These are phyloP conservation scores for Phania funesta DNA, from an alignment of 2,888 invertebrate species.

Conservation along the genomic window DNA sequence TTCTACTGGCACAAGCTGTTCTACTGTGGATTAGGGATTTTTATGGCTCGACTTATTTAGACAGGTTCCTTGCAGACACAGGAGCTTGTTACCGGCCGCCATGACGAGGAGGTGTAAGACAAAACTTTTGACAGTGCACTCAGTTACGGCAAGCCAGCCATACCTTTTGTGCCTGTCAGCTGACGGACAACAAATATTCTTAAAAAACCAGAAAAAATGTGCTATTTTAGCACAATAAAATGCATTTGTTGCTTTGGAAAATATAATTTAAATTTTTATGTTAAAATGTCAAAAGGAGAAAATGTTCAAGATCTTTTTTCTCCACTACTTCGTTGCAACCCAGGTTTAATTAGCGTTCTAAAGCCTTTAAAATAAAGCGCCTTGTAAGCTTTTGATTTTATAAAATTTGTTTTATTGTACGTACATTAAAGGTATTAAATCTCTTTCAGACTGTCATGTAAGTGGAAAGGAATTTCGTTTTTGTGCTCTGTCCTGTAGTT, in stretches of 20 bases:
- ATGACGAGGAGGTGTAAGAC: too few species aligned
- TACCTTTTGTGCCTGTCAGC: too few species aligned
- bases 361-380: conserved; percentile 51
- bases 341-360: conserved; percentile 60
- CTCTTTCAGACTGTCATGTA: conserved; percentile 63
- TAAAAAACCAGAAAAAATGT: too few species aligned
- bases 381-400: conserved; percentile 46
- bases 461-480: conserved; percentile 48
- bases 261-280: neutral
- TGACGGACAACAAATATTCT: too few species aligned
- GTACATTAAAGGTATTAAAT: conserved; percentile 65
- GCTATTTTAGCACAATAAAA: too few species aligned
- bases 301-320: neutral
- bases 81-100: too few species aligned
- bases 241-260: neutral
- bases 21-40: too few species aligned
- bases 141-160: too few species aligned
- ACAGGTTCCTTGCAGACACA: too few species aligned
- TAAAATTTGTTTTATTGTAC: conserved; percentile 14
- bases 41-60: too few species aligned
- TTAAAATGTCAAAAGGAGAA: neutral
- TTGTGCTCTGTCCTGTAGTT: conserved; percentile 9
- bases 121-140: too few species aligned
- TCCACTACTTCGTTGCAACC: conserved; percentile 5
- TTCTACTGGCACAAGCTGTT: too few species aligned